Conservation (phyloP, 2,113 vertebrate genomes). For the Alouatta palliata region DNA sequence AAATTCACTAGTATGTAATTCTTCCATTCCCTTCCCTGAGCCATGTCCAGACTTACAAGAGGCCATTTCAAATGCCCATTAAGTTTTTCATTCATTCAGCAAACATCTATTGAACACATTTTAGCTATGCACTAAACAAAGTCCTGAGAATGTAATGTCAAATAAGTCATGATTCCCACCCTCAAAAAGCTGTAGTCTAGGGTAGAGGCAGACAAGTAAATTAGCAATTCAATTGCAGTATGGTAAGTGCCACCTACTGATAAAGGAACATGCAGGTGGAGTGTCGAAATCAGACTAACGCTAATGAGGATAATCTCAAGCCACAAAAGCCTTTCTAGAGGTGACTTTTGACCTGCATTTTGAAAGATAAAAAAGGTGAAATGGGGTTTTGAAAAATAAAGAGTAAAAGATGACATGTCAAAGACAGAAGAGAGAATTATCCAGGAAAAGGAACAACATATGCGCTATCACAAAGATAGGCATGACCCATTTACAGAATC, state of each 20-base stretch:
- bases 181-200: slow-evolving; percentile 50
- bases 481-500: neutral
- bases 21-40: neutral
- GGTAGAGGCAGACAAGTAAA: neutral
- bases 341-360: neutral
- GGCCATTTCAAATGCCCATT: neutral
- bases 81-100: slow-evolving; percentile 18
- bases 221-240: slow-evolving; percentile 20
- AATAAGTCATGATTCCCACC: slow-evolving; percentile 25
- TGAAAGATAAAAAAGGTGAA: neutral
- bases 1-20: slow-evolving; percentile 2
- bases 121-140: slow-evolving; percentile 32
- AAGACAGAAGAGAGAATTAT: neutral
- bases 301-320: slow-evolving; percentile 9
- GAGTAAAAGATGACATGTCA: neutral
- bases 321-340: neutral
- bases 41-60: neutral
- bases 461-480: neutral
- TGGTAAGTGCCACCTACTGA: neutral
- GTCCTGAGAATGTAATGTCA: slow-evolving; percentile 24
- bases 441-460: neutral
- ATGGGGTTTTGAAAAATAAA: neutral
- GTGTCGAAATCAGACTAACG: neutral
- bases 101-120: slow-evolving; percentile 30
- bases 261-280: neutral